These are phyloP conservation scores for Tipula helvola DNA, from an alignment of 2,888 invertebrate genomes.

Conservation along the genomic window DNA sequence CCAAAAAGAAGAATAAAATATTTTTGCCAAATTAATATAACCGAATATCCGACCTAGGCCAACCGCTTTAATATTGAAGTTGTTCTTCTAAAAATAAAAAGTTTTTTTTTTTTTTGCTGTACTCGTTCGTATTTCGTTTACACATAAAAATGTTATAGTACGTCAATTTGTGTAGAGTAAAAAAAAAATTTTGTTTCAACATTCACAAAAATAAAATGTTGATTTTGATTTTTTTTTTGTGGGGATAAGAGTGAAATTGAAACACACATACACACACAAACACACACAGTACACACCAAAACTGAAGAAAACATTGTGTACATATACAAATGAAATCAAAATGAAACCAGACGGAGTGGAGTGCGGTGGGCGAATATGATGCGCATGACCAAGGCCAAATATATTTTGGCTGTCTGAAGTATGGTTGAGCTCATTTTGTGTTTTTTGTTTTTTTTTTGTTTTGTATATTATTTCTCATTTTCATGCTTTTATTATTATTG, in stretches of 20 bases:
- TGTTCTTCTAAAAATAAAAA: neutral
- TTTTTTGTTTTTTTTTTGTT: neutral
- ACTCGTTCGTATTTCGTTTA: neutral
- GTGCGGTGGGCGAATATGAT: conserved; percentile 6
- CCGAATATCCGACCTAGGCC: conserved; percentile 9
- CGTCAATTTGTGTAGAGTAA: conserved; percentile 4
- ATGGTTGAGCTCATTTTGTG: neutral
- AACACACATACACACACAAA: neutral
- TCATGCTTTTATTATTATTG: conserved; percentile 6
- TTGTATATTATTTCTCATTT: neutral
- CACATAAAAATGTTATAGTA: conserved; percentile 7
- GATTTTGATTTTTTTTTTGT: neutral
- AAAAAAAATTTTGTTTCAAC: neutral
- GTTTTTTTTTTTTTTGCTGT: neutral
- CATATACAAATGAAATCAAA: neutral
- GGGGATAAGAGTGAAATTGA: conserved; percentile 6
- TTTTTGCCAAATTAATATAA: conserved; percentile 6
- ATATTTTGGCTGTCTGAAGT: conserved; percentile 10
- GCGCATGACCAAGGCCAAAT: conserved; percentile 11
- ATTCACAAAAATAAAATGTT: neutral
- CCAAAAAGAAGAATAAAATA: conserved; percentile 8
- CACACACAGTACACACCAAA: neutral
- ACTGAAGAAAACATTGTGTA: neutral
- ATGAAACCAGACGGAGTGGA: conserved; percentile 4
- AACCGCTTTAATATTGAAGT: conserved; percentile 5